Percentiles rank a stretch among this genome's conserved stretches.
These are phyloP conservation scores for Uropsilus gracilis DNA, from an alignment of 2,113 vertebrate species.

Conservation along the genomic window DNA sequence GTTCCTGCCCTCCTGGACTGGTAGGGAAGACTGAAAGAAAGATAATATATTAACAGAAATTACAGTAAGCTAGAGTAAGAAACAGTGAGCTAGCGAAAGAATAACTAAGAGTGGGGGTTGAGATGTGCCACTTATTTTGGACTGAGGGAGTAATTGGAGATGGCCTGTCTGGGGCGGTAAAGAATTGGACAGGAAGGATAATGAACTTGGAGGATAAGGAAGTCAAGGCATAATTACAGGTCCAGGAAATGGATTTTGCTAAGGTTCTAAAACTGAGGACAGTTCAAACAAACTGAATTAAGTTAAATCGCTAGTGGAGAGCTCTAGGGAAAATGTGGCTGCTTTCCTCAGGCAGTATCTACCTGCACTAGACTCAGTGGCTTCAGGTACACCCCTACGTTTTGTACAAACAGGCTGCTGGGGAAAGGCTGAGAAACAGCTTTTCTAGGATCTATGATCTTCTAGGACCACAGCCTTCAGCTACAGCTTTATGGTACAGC, in stretches of 20 bases:
- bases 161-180: not conserved
- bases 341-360: not conserved
- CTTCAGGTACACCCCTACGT: not conserved
- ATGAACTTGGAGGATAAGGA: not conserved
- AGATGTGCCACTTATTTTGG: not conserved
- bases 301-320: not conserved
- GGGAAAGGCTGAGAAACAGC: not conserved
- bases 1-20: not conserved
- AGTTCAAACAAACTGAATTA: not conserved
- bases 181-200: not conserved
- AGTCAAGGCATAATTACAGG: not conserved
- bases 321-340: not conserved
- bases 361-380: not conserved
- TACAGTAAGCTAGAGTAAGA: not conserved
- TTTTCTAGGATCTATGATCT: not conserved
- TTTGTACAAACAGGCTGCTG: not conserved
- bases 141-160: not conserved
- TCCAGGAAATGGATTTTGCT: not conserved
- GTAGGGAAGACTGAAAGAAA: not conserved
- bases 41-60: not conserved
- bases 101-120: not conserved
- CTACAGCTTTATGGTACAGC: not conserved
- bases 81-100: not conserved
- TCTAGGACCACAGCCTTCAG: not conserved
- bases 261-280: not conserved